Conservation (phyloP, 2,888 invertebrate species). For the Camptogramma bilineatum region DNA sequence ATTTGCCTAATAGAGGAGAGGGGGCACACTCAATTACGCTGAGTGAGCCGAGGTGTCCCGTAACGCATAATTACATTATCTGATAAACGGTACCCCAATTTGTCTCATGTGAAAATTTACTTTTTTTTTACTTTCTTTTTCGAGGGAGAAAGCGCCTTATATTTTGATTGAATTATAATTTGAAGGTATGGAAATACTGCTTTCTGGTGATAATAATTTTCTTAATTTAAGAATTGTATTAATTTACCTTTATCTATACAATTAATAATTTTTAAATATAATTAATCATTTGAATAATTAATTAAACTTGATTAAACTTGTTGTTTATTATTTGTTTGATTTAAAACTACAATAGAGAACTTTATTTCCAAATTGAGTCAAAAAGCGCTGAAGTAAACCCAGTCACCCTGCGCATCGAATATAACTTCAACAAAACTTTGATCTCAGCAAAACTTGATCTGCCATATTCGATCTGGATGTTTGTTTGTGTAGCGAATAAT, state of each 20-base stretch:
- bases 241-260: too few species aligned
- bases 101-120: conserved; percentile 43
- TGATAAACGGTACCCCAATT: conserved; percentile 68
- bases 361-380: background rate
- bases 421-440: conserved; percentile 56
- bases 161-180: background rate
- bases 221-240: too few species aligned
- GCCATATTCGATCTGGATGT: conserved; percentile 67
- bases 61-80: conserved; percentile 83
- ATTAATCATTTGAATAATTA: too few species aligned
- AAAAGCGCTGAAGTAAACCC: background rate
- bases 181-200: background rate
- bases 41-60: conserved; percentile 80
- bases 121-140: conserved; percentile 24
- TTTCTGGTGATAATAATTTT: background rate
- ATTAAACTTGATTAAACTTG: too few species aligned
- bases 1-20: conserved; percentile 83
- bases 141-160: background rate
- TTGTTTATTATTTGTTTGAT: too few species aligned
- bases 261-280: too few species aligned
- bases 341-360: too few species aligned
- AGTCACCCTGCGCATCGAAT: conserved; percentile 16
- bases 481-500: conserved; percentile 77
- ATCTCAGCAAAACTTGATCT: conserved; percentile 52
- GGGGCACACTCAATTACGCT: conserved; percentile 78